phyloP scores from a whole-genome alignment of 2,113 vertebrate genomes.

The Pristiophorus japonicus region DNA sequence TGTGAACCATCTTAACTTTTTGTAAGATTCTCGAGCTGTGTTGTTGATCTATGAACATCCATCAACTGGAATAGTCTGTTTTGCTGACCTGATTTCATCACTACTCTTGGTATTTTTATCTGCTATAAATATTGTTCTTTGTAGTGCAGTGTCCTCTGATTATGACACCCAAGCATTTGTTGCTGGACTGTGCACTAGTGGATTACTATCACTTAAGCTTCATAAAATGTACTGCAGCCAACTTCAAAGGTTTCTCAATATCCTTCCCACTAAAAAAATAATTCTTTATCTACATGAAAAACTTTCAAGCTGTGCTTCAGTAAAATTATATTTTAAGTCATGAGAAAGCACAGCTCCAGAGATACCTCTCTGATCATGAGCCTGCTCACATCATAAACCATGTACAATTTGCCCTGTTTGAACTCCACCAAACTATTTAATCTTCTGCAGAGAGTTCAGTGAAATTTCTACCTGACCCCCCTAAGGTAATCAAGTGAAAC shows the following conservation, averaged over 20 bases:
- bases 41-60: constrained; percentile 1
- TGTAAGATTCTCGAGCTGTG: background rate
- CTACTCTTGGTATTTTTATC: background rate
- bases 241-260: constrained; percentile 14
- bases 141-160: background rate
- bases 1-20: background rate
- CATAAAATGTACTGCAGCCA: background rate
- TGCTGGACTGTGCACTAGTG: background rate
- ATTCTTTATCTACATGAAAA: background rate
- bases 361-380: background rate
- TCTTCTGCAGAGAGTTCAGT: background rate
- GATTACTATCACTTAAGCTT: background rate
- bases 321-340: constrained; percentile 14
- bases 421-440: constrained; percentile 9
- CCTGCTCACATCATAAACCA: constrained; percentile 27
- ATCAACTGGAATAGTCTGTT: background rate
- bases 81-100: background rate
- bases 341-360: background rate
- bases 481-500: constrained; percentile 10
- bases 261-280: background rate
- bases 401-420: constrained; percentile 17
- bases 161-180: background rate
- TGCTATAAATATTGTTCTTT: background rate
- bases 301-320: background rate
- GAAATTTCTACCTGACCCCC: background rate